Percentiles rank a stretch among this genome's conserved stretches.
phyloP scores from a whole-genome alignment of 2,113 vertebrate species.

The Puffinus mauretanicus region DNA sequence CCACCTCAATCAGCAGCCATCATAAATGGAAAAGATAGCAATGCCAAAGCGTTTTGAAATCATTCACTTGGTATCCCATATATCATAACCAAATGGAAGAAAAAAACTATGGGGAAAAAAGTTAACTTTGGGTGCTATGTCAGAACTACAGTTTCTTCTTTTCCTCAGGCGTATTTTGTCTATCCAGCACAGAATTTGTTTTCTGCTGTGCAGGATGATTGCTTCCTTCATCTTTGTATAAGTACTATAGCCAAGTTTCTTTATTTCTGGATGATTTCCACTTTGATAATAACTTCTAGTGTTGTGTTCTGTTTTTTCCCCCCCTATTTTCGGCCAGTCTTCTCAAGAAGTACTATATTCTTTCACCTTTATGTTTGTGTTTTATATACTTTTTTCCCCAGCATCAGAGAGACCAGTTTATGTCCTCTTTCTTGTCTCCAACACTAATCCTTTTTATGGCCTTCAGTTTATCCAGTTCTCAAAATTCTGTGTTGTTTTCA shows the following conservation, averaged over 20 bases:
- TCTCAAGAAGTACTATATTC: not conserved
- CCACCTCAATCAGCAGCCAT: not conserved
- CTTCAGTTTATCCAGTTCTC: not conserved
- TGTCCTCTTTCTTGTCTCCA: not conserved
- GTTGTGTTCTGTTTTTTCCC: not conserved
- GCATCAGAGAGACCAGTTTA: not conserved
- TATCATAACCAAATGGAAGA: not conserved
- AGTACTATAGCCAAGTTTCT: not conserved
- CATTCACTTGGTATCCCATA: not conserved
- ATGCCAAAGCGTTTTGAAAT: not conserved
- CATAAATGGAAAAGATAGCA: not conserved
- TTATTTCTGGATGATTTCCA: not conserved
- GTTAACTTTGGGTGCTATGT: not conserved
- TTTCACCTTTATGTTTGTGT: not conserved
- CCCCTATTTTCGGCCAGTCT: not conserved
- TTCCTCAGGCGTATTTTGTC: not conserved
- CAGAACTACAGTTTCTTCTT: not conserved
- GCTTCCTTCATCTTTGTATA: not conserved
- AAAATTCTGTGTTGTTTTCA: not conserved
- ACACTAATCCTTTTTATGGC: not conserved
- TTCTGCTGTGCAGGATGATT: not conserved
- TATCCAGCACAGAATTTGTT: not conserved
- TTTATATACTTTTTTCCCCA: not conserved
- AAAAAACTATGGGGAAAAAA: not conserved
- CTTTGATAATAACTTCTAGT: not conserved